These are phyloP conservation scores for Labeo calbasu DNA, from an alignment of 2,797 vertebrate genomes.

Conservation along the genomic window DNA sequence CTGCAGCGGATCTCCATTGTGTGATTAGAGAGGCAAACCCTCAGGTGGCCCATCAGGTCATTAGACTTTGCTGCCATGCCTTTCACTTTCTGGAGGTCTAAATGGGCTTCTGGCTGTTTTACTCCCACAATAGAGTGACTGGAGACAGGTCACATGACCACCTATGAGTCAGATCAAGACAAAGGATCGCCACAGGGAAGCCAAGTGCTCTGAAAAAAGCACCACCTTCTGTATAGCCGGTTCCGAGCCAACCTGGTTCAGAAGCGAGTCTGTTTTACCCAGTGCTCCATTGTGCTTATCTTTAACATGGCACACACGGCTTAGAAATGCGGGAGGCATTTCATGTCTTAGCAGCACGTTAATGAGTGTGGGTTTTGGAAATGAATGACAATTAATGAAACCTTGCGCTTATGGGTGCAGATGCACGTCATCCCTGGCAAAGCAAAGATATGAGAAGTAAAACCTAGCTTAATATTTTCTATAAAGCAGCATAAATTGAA, in stretches of 20 bases:
- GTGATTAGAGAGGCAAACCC: conserved; percentile 8
- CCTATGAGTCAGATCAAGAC: conserved; percentile 40
- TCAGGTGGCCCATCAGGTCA: conserved; percentile 37
- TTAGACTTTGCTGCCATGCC: conserved; percentile 20
- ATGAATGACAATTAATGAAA: conserved; percentile 1
- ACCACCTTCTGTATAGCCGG: not conserved
- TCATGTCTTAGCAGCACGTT: not conserved
- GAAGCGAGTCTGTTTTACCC: not conserved
- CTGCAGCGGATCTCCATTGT: conserved; percentile 32
- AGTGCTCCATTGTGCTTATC: not conserved
- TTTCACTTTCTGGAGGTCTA: conserved; percentile 34
- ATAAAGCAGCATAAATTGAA: conserved; percentile 9
- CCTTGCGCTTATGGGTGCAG: not conserved
- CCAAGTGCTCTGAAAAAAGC: not conserved
- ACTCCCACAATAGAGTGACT: conserved; percentile 31
- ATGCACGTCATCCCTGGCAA: not conserved
- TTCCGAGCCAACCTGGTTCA: not conserved
- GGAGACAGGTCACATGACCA: conserved; percentile 17
- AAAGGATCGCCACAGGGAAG: conserved; percentile 22
- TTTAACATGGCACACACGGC: not conserved
- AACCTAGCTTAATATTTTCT: not conserved
- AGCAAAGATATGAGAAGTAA: conserved; percentile 1
- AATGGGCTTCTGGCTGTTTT: conserved; percentile 34
- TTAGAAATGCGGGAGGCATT: not conserved
- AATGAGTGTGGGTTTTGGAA: not conserved